A percentile compares a stretch with the other conserved stretches of the same genome.
phyloP scores from a whole-genome alignment of 2,797 vertebrate genomes.

The Sphaeramia orbicularis region DNA sequence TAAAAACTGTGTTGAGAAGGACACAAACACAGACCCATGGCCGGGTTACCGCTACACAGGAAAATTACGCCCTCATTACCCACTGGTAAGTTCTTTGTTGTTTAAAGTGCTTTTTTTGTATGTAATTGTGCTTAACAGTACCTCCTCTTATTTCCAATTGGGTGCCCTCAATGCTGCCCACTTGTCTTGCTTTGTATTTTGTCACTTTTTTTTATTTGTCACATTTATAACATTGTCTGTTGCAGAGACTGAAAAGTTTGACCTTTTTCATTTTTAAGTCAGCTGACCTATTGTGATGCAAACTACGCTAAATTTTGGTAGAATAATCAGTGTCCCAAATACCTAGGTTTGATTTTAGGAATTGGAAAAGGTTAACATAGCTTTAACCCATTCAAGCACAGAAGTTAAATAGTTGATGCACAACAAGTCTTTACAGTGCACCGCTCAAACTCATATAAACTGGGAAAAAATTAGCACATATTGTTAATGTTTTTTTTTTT shows the following conservation, averaged over 20 bases:
- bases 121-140: background rate
- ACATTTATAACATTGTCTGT: background rate
- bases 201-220: background rate
- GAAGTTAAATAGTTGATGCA: background rate
- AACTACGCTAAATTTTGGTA: background rate
- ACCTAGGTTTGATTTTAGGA: background rate
- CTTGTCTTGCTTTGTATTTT: background rate
- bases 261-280: background rate
- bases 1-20: slow-evolving; percentile 91
- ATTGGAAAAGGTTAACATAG: background rate
- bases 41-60: slow-evolving; percentile 96
- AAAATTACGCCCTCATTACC: slow-evolving; percentile 95
- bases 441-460: background rate
- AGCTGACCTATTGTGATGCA: background rate
- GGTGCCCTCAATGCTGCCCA: background rate
- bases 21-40: slow-evolving; percentile 97
- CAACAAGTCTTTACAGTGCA: too few relatives aligned
- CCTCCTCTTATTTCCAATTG: background rate
- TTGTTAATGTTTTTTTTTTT: too few relatives aligned
- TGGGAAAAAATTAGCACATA: background rate
- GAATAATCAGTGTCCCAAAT: background rate
- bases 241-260: background rate
- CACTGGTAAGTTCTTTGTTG: slow-evolving; percentile 87
- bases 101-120: background rate
- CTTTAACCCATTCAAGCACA: background rate